Base-by-base conservation (phyloP, 2,113 vertebrate species). In the Austrofundulus limnaeus region DNA sequence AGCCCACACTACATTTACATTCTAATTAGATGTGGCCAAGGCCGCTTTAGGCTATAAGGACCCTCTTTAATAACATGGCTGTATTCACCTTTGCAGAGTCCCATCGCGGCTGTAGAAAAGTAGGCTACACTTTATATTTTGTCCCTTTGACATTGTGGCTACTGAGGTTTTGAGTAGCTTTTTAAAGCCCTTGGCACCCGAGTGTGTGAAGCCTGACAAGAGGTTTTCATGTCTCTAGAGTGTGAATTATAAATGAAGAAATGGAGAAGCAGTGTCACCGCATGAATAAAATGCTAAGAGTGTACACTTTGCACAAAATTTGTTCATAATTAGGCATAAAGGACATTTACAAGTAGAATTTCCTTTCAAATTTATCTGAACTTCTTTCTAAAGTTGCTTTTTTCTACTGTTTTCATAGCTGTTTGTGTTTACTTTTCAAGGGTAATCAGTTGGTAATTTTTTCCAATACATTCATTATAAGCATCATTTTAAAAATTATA, bases 61-160 rank as follows among this genome's bases (percentile, higher is more conserved):
- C 81, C 75, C 77, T 82, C 74, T 89, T 83, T 89, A 86, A 89
- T 89, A 89, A 82, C 81, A 64, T 25, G 66, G 52, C 80, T 72
- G 74, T 78, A 83, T 81, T 90, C 84, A 88, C 85, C 85, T 88
- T 88, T 87, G 77, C 81, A 80, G 67, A 78, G 80, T 85, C 84
- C 79, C 82, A 66, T 45, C 10, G 78, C 66, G 84, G 71, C 83
- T 80, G 82, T 85, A 72, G 74, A 64, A 68, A 71, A 80, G 58
- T 66, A 56, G 72, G 71, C 77, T 82, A 77, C 73, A 70, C 77
- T 86, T 86, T 81, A 77, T 75, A 85, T 83, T 80, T 82, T 84
- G 84, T 88, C 85, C 80, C 80, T 88, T 84, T 90, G 84, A 90
- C 86, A 86, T 86, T 89, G 82, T 79, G 80, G 78, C 78, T 77